Evolutionary conservation across 2,797 vertebrate genomes (phyloP).

Genomic region (Leptodactylus fallax): DNA sequence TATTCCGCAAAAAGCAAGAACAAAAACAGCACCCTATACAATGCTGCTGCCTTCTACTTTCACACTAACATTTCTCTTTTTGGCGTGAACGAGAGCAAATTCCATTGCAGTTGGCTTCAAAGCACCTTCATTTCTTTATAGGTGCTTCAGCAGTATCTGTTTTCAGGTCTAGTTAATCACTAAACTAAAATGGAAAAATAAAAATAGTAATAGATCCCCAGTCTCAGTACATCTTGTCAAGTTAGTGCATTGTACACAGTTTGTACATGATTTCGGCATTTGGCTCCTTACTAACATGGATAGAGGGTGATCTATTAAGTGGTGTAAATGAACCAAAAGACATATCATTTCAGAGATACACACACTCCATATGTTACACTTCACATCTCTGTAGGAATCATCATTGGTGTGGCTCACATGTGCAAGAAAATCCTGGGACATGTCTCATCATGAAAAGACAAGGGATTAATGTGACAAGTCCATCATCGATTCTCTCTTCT

Average conservation of each 20-base stretch:
- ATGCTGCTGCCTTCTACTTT: slow-evolving; percentile 68
- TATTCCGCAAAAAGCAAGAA: slow-evolving; percentile 72
- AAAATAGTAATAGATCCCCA: slow-evolving; percentile 57
- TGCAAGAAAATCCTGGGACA: background rate
- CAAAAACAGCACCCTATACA: slow-evolving; percentile 70
- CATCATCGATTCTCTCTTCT: slow-evolving; percentile 4
- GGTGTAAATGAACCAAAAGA: slow-evolving; percentile 12
- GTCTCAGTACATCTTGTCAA: slow-evolving; percentile 62
- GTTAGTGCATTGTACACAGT: slow-evolving; percentile 72
- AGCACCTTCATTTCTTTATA: slow-evolving; percentile 3
- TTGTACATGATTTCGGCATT: slow-evolving; percentile 68
- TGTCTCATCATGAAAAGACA: slow-evolving; percentile 54
- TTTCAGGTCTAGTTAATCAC: slow-evolving; percentile 32
- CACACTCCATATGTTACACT: slow-evolving; percentile 10
- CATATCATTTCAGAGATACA: slow-evolving; percentile 1
- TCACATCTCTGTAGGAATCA: slow-evolving; percentile 16
- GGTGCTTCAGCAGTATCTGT: slow-evolving; percentile 10
- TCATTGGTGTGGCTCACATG: slow-evolving; percentile 22
- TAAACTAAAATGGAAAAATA: slow-evolving; percentile 39
- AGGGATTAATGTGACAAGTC: slow-evolving; percentile 13
- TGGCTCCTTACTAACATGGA: slow-evolving; percentile 55
- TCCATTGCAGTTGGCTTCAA: slow-evolving; percentile 27
- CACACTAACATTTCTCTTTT: slow-evolving; percentile 58
- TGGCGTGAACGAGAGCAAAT: slow-evolving; percentile 3
- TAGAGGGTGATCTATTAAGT: background rate